These are phyloP conservation scores for Epinephelus coioides DNA, from an alignment of 2,797 vertebrate genomes.

Conservation along the genomic window DNA sequence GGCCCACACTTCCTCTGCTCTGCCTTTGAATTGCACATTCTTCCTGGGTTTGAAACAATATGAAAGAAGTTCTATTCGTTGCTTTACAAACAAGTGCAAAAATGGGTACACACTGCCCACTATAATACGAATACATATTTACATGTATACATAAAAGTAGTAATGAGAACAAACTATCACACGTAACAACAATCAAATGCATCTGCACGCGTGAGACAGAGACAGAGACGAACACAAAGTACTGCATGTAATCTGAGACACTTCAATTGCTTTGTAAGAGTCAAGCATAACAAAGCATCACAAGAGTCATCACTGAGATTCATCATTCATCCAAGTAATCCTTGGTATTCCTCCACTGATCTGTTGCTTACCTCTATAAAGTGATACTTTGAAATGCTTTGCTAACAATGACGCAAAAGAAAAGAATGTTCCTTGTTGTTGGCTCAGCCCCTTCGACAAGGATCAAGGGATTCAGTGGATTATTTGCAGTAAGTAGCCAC, in stretches of 20 bases:
- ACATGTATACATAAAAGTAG: constrained; percentile 57
- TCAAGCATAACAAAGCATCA: constrained; percentile 15
- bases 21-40: constrained; percentile 79
- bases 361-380: constrained; percentile 11
- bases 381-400: constrained; percentile 15
- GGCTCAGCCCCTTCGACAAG: not conserved
- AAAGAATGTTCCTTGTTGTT: constrained; percentile 1
- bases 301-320: constrained; percentile 4
- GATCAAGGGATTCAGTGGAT: constrained; percentile 12
- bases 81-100: constrained; percentile 81
- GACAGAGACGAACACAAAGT: constrained; percentile 23
- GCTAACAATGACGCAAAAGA: constrained; percentile 8
- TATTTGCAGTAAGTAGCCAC: constrained; percentile 9
- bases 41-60: constrained; percentile 79
- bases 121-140: constrained; percentile 53
- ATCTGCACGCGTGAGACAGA: constrained; percentile 54
- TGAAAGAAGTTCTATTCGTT: constrained; percentile 66
- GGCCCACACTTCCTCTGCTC: constrained; percentile 79
- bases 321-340: constrained; percentile 43
- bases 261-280: constrained; percentile 31
- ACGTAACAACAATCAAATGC: constrained; percentile 57
- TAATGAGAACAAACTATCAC: constrained; percentile 59
- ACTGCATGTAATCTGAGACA: constrained; percentile 30
- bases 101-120: constrained; percentile 50
- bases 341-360: constrained; percentile 25